A percentile compares a stretch with the other conserved stretches of the same genome.
Conservation (phyloP, 2,888 invertebrate genomes). For the Tuta absoluta region DNA sequence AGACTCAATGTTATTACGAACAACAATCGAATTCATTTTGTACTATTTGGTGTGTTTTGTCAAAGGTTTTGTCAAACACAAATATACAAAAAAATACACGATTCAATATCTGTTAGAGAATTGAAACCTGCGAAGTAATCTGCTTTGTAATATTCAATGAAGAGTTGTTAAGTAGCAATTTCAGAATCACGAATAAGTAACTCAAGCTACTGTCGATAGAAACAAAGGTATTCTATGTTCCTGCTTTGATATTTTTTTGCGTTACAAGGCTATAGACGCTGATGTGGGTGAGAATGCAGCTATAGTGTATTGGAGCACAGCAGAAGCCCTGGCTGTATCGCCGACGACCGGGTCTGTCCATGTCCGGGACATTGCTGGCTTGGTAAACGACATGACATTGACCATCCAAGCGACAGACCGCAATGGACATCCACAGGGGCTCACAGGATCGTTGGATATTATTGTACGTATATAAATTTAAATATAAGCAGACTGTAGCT, state of each 20-base stretch:
- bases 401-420: slow-evolving; percentile 67
- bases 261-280: slow-evolving; percentile 78
- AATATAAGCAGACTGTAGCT: no score
- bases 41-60: no score
- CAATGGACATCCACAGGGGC: slow-evolving; percentile 57
- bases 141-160: no score
- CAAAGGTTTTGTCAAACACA: no score
- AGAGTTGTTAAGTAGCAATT: no score
- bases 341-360: slow-evolving; percentile 81
- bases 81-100: no score
- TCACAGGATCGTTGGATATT: slow-evolving; percentile 58
- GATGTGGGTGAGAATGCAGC: slow-evolving; percentile 80
- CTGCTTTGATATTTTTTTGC: slow-evolving; percentile 18
- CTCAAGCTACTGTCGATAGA: background rate
- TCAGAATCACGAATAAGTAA: background rate
- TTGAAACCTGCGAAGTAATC: no score
- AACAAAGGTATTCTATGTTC: background rate
- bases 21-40: no score
- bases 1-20: no score
- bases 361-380: slow-evolving; percentile 60
- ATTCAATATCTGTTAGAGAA: no score
- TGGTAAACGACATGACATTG: slow-evolving; percentile 57
- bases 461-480: slow-evolving; percentile 52
- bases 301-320: slow-evolving; percentile 60
- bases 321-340: slow-evolving; percentile 76